phyloP scores from a whole-genome alignment of 2,113 vertebrate genomes.

The Lophotis ruficrista region DNA sequence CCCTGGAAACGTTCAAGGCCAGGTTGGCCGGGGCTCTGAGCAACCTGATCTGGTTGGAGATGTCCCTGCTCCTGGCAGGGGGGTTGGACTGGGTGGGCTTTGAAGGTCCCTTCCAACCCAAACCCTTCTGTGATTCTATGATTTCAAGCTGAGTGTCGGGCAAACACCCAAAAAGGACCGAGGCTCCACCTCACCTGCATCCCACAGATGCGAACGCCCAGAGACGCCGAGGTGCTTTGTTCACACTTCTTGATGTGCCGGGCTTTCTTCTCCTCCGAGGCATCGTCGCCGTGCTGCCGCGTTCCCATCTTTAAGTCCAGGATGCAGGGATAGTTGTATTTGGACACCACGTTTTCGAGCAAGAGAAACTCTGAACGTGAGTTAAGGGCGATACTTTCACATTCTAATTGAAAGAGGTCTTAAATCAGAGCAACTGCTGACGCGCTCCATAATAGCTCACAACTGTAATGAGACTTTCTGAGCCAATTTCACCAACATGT shows the following conservation, averaged over 20 bases:
- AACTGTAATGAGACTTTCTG: constrained; percentile 43
- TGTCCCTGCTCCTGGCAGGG: too few species aligned
- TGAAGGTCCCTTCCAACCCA: too few species aligned
- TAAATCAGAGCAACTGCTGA: constrained; percentile 52
- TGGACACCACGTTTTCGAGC: constrained; percentile 80
- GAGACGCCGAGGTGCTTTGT: constrained; percentile 77
- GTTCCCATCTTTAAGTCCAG: constrained; percentile 85
- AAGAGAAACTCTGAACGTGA: constrained; percentile 71
- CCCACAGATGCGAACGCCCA: constrained; percentile 77
- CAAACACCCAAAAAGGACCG: rapidly evolving
- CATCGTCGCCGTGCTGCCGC: constrained; percentile 78
- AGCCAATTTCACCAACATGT: neutral
- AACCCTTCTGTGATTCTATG: too few species aligned
- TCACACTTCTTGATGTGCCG: constrained; percentile 78
- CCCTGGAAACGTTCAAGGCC: too few species aligned
- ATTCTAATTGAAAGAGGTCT: constrained; percentile 7
- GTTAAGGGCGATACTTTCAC: constrained; percentile 34
- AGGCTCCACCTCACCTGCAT: constrained; percentile 73
- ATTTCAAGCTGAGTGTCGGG: rapidly evolving
- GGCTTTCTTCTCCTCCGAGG: constrained; percentile 80
- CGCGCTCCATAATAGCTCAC: neutral
- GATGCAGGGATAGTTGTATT: constrained; percentile 76
- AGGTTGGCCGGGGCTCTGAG: too few species aligned
- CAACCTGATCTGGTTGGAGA: too few species aligned
- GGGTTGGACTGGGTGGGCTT: too few species aligned